A percentile compares a stretch with the other conserved stretches of the same genome.
Conservation (phyloP, 2,113 vertebrate genomes). For the Oreocharis arfaki region DNA sequence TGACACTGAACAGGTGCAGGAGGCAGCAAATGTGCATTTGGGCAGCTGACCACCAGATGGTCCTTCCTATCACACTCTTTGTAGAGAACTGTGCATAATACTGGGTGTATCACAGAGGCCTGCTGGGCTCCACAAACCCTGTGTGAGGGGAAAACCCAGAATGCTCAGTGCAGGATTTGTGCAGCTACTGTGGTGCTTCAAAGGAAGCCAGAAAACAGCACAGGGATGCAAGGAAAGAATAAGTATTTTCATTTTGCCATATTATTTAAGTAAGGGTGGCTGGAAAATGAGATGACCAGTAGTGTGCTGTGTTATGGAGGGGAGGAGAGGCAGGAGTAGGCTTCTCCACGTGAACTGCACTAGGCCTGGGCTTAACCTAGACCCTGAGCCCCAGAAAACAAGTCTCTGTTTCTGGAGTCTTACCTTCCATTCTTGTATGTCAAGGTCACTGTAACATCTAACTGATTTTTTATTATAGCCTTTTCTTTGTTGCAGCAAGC, state of each 20-base stretch:
- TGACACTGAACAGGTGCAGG: not conserved
- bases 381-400: not conserved
- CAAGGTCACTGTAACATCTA: not conserved
- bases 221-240: not conserved
- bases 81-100: not conserved
- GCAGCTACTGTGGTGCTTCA: not conserved
- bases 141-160: rapidly evolving
- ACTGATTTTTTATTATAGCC: not conserved
- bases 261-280: not conserved
- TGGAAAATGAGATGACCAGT: not conserved
- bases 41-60: not conserved
- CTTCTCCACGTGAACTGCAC: not conserved
- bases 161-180: not conserved
- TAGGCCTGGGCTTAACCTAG: not conserved
- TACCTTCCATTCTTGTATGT: not conserved
- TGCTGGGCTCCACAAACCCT: not conserved
- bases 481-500: not conserved
- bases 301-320: not conserved
- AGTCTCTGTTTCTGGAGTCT: not conserved
- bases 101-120: rapidly evolving
- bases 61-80: not conserved
- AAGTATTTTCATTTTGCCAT: not conserved
- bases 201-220: not conserved
- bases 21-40: not conserved
- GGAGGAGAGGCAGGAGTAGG: not conserved